Evolutionary conservation across 2,113 vertebrate species (phyloP).

Genomic region (Pygoscelis adeliae): DNA sequence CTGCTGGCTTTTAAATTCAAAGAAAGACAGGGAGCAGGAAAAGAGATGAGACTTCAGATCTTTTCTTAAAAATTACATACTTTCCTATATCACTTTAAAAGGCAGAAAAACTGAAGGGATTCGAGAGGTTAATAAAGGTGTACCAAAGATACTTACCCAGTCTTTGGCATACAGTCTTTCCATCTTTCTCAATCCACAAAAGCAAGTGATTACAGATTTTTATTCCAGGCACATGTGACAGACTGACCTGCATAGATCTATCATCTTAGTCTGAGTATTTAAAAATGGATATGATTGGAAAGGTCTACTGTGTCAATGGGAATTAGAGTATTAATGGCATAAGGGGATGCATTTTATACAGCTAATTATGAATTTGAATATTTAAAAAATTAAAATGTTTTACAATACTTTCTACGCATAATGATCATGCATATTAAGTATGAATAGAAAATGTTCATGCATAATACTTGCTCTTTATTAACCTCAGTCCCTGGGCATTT

Average conservation of each 20-base stretch:
- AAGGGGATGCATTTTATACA: slow-evolving; percentile 27
- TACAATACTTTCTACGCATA: not conserved
- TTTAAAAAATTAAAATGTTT: slow-evolving; percentile 13
- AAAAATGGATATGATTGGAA: slow-evolving; percentile 41
- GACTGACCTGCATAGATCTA: slow-evolving; percentile 24
- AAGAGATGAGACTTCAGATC: not conserved
- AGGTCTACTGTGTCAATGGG: slow-evolving; percentile 31
- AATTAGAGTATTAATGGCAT: not conserved
- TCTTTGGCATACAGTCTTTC: not conserved
- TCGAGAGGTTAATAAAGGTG: not conserved
- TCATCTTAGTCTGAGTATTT: slow-evolving; percentile 31
- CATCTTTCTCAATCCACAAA: not conserved
- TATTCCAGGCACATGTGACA: slow-evolving; percentile 11
- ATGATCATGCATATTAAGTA: not conserved
- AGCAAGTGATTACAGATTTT: slow-evolving; percentile 5
- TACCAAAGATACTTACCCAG: not conserved
- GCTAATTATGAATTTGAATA: slow-evolving; percentile 24
- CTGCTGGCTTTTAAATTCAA: not conserved
- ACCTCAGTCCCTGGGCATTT: slow-evolving; percentile 9
- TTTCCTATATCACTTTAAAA: not conserved
- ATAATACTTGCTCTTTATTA: slow-evolving; percentile 32
- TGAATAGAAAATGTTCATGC: not conserved
- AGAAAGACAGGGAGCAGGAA: not conserved
- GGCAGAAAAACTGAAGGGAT: not conserved
- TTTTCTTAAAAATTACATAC: not conserved